Conservation (phyloP, 1,140 invertebrate genomes). For the Fragariocoptes setiger region DNA sequence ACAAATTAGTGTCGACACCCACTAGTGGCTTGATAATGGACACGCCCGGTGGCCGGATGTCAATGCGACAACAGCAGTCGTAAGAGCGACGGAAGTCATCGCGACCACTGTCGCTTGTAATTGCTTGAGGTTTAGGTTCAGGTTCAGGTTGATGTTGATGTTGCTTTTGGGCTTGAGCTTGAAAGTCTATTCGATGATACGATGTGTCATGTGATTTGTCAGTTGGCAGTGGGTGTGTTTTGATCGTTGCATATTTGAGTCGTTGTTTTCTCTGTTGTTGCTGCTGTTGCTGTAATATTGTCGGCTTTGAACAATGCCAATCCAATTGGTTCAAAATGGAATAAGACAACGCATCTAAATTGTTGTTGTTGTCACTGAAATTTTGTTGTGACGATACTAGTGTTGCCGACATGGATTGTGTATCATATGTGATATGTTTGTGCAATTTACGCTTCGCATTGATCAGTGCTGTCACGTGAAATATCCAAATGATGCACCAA, state of each 20-base stretch:
- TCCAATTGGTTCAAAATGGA: not conserved
- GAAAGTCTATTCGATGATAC: not conserved
- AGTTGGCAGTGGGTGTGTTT: not conserved
- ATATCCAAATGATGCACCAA: not conserved
- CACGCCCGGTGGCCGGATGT: constrained; percentile 43
- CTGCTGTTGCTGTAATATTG: not conserved
- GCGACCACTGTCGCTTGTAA: not conserved
- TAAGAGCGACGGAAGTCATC: no score
- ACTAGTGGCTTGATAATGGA: constrained; percentile 84
- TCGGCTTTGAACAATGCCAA: not conserved
- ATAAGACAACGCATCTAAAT: not conserved
- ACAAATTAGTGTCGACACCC: constrained; percentile 72
- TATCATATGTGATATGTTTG: not conserved
- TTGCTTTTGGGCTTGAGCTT: not conserved
- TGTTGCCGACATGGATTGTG: not conserved
- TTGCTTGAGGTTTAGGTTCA: not conserved
- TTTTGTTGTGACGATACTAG: not conserved
- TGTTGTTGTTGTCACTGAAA: not conserved
- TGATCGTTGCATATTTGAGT: not conserved
- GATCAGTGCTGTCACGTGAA: not conserved
- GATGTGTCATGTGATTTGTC: not conserved
- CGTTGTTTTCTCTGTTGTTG: not conserved
- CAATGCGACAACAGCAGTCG: not conserved
- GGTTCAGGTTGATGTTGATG: not conserved
- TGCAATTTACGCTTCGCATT: not conserved